These are phyloP conservation scores for Daboia siamensis DNA, from an alignment of 2,113 vertebrate genomes.

Conservation along the genomic window DNA sequence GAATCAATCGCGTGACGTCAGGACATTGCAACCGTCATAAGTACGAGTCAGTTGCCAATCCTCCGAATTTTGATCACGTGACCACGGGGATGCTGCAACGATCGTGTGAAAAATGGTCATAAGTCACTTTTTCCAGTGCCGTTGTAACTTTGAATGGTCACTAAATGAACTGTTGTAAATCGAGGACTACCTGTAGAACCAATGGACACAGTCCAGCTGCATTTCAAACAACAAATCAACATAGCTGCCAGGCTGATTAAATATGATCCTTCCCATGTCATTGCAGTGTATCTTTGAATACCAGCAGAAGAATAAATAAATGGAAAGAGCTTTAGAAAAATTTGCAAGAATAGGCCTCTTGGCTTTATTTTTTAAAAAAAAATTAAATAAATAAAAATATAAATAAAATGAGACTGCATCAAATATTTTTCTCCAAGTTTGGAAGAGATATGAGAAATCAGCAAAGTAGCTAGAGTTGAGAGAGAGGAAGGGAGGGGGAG, in stretches of 20 bases:
- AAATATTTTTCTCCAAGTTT: neutral
- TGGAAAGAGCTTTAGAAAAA: neutral
- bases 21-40: neutral
- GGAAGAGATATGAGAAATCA: neutral
- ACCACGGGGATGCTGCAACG: neutral
- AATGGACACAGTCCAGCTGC: neutral
- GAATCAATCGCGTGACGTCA: too few relatives aligned
- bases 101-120: neutral
- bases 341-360: neutral
- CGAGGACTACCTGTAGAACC: neutral
- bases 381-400: neutral
- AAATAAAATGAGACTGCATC: neutral
- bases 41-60: neutral
- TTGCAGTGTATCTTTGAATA: neutral
- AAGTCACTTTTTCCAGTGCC: neutral
- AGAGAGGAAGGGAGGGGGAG: neutral
- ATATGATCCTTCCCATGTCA: neutral
- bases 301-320: neutral
- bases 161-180: neutral
- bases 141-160: neutral
- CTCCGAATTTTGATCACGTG: neutral
- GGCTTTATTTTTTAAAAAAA: neutral
- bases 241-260: neutral
- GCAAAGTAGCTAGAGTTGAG: neutral
- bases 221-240: neutral